A percentile compares a stretch with the other conserved stretches of the same genome.
Conservation (phyloP, 2,113 vertebrate genomes). For the Plectropomus leopardus region DNA sequence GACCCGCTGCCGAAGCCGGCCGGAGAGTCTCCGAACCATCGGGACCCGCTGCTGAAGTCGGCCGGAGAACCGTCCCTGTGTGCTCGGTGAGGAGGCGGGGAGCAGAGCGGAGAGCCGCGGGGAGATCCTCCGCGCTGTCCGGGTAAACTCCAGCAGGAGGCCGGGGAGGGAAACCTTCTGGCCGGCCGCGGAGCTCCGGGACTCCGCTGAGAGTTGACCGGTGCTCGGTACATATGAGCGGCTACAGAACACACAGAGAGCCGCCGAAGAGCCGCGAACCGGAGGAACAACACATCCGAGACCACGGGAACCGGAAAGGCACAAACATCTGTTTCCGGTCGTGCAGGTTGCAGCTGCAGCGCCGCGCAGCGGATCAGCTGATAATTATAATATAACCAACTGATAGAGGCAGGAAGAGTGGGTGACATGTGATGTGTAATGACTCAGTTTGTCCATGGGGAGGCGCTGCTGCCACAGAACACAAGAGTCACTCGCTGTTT, state of each 20-base stretch:
- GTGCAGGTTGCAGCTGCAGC: too few species aligned
- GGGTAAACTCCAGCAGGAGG: conserved; percentile 32
- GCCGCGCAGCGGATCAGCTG: too few species aligned
- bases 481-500: not conserved
- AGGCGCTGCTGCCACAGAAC: not conserved
- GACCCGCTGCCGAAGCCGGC: not conserved
- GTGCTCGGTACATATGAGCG: conserved; percentile 52
- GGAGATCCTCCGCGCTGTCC: conserved; percentile 5
- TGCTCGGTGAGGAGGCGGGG: conserved; percentile 19
- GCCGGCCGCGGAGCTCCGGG: conserved; percentile 45
- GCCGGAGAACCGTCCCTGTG: conserved; percentile 13
- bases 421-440: not conserved
- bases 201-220: conserved; percentile 45
- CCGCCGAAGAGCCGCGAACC: fast-evolving
- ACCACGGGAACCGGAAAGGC: conserved; percentile 18
- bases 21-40: conserved; percentile 13
- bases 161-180: conserved; percentile 40
- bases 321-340: too few species aligned
- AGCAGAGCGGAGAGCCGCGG: conserved; percentile 1
- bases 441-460: not conserved
- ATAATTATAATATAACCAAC: too few species aligned
- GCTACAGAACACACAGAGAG: not conserved
- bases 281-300: not conserved
- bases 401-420: too few species aligned
- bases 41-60: not conserved